Evolutionary conservation across 1,140 invertebrate genomes (phyloP).

Genomic region (Calliphora vicina): DNA sequence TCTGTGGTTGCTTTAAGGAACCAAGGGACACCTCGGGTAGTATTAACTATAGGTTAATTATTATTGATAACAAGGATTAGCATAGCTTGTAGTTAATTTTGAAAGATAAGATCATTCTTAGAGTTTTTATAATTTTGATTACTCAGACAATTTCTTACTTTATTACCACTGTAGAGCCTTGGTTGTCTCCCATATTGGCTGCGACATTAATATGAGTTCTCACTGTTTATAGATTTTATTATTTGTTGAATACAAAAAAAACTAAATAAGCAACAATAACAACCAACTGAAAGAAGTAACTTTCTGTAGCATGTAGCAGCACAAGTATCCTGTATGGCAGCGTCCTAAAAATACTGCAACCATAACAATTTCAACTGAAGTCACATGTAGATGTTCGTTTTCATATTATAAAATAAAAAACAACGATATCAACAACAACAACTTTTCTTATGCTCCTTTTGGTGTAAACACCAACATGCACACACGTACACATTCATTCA

Average conservation of each 20-base stretch:
- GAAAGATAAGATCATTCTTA: no score
- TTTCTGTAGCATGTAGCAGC: not conserved
- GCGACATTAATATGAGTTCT: not conserved
- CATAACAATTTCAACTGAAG: not conserved
- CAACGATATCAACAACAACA: not conserved
- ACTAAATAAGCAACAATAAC: not conserved
- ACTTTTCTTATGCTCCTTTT: not conserved
- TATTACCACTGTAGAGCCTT: conserved; percentile 42
- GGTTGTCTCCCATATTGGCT: conserved; percentile 34
- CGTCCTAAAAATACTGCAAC: not conserved
- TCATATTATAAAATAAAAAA: not conserved
- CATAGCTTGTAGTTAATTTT: no score
- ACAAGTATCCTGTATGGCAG: not conserved
- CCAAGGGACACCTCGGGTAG: no score
- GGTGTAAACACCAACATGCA: no score
- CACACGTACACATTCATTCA: not conserved
- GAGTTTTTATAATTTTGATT: no score
- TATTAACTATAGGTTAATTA: no score
- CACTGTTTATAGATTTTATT: conserved; percentile 6
- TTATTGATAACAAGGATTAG: no score
- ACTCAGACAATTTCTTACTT: not conserved
- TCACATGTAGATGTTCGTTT: not conserved
- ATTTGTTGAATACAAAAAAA: not conserved
- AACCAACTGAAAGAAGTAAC: not conserved
- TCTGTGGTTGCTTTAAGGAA: no score